Evolutionary conservation across 1,140 invertebrate species (phyloP), one percentile per base, ranked within the genome.

Genomic region (Cydia pomonella): DNA sequence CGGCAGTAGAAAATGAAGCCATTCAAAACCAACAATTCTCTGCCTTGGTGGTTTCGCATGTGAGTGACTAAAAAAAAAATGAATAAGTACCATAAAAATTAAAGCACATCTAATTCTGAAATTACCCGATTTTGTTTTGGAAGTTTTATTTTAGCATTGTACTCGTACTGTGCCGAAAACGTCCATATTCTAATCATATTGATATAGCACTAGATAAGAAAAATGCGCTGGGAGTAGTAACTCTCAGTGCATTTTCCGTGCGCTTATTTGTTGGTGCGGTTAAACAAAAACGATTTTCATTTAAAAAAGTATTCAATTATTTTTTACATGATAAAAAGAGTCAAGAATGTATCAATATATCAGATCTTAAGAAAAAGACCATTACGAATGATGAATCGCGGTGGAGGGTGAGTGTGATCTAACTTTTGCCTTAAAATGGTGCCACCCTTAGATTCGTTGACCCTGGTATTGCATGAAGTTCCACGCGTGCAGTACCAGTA

Each of bases 401-500:
- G 29, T 3, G 64, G 64, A 29, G 29, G 64, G 64, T 69, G 64
- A 33, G 4, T 69, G n/a, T 69, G 64, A 7, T 41, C 5, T 33
- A 69, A n/a, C 6, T 29, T 69, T 10, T 6, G 5, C 29, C 29
- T 69, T 12, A 41, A 29, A 7, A 38, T 38, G 27, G 0, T 10
- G 16, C 64, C 27, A 3, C 18, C n/a, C 7, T 18, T 29, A 6
- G 16, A 29, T 18, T 29, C 29, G 3, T 33, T 18, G 27, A 69
- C 16, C n/a, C 1, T 9, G n/a, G 16, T 21, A 3, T 21, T 41
- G 29, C 64, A 69, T 18, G 16, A 6, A 16, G 12, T 6, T 7
- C n/a, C 18, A 0, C 18, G 18, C 5, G 50, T 53, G 21, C 72
- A 69, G n/a, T 33, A 18, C 64, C 64, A 69, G 3, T 29, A 18